These are phyloP conservation scores for Tryphoninae sp. DNA, from an alignment of 2,888 invertebrate species.

Conservation along the genomic window DNA sequence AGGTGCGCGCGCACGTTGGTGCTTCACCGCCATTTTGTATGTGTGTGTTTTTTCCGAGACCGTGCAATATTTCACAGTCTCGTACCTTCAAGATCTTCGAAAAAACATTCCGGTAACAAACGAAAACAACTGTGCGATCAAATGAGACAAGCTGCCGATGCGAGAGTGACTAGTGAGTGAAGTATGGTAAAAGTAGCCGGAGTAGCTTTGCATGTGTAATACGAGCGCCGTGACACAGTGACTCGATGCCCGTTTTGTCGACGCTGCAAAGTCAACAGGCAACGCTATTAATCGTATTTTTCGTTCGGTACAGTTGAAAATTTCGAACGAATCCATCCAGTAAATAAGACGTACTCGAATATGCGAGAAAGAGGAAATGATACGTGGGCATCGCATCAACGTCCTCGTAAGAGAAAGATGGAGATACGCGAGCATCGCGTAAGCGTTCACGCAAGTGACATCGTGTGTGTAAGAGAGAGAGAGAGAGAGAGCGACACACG, in stretches of 20 bases:
- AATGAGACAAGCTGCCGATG: neutral
- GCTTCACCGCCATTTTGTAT: too few relatives aligned
- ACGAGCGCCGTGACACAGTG: conserved; percentile 41
- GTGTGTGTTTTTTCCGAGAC: too few relatives aligned
- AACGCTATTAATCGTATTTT: neutral
- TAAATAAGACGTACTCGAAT: too few relatives aligned
- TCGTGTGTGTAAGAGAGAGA: neutral
- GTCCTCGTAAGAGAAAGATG: too few relatives aligned
- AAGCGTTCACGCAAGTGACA: neutral
- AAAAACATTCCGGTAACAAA: too few relatives aligned
- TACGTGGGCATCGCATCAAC: too few relatives aligned
- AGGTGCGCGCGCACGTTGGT: too few relatives aligned
- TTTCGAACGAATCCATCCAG: too few relatives aligned
- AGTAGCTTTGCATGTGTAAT: neutral
- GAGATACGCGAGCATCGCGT: neutral
- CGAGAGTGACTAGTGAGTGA: neutral
- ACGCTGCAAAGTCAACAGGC: neutral
- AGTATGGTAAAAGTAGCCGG: neutral
- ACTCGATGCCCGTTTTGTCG: conserved; percentile 25
- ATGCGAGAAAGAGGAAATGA: too few relatives aligned
- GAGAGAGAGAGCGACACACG: neutral
- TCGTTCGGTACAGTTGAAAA: too few relatives aligned
- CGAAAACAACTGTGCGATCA: neutral
- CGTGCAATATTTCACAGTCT: too few relatives aligned
- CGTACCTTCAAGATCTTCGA: too few relatives aligned